A percentile compares a stretch with the other conserved stretches of the same genome.
phyloP scores from a whole-genome alignment of 2,888 invertebrate genomes.

The Apotomis capreana region DNA sequence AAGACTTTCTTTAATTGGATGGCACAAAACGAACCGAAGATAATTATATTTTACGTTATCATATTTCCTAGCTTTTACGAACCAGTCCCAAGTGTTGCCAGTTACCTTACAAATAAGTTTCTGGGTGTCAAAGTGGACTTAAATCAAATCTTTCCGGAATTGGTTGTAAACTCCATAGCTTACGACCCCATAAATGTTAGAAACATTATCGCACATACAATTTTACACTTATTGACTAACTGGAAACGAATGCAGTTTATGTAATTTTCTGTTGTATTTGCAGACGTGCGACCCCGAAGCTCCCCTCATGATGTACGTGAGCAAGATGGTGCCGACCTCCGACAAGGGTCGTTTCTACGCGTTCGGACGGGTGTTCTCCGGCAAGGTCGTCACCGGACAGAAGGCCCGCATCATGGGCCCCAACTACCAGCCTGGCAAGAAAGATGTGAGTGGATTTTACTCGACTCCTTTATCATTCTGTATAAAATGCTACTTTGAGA shows the following conservation, averaged over 20 bases:
- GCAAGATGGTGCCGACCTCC: conserved; percentile 99
- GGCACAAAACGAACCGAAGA: too few relatives aligned
- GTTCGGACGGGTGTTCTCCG: conserved; percentile 99
- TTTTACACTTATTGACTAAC: neutral
- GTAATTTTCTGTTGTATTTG: conserved; percentile 8
- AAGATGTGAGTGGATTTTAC: conserved; percentile 83
- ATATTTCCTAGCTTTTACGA: neutral
- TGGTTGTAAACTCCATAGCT: conserved; percentile 40
- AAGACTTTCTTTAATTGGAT: too few relatives aligned
- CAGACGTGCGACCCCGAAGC: conserved; percentile 97
- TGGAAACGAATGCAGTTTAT: neutral
- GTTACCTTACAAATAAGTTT: conserved; percentile 41
- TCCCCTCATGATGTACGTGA: conserved; percentile 99
- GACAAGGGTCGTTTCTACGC: conserved; percentile 99
- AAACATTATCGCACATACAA: conserved; percentile 8
- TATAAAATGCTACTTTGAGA: too few relatives aligned
- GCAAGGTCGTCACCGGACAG: conserved; percentile 94
- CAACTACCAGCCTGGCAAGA: conserved; percentile 98
- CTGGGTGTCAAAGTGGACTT: conserved; percentile 50
- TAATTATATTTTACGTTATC: too few relatives aligned
- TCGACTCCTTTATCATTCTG: too few relatives aligned
- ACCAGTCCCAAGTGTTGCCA: conserved; percentile 48
- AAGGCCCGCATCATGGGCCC: conserved; percentile 99
- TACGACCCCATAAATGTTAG: conserved; percentile 45
- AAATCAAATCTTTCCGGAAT: conserved; percentile 43